A percentile compares a stretch with the other conserved stretches of the same genome.
Conservation (phyloP, 2,113 vertebrate species). For the Acrocephalus arundinaceus region DNA sequence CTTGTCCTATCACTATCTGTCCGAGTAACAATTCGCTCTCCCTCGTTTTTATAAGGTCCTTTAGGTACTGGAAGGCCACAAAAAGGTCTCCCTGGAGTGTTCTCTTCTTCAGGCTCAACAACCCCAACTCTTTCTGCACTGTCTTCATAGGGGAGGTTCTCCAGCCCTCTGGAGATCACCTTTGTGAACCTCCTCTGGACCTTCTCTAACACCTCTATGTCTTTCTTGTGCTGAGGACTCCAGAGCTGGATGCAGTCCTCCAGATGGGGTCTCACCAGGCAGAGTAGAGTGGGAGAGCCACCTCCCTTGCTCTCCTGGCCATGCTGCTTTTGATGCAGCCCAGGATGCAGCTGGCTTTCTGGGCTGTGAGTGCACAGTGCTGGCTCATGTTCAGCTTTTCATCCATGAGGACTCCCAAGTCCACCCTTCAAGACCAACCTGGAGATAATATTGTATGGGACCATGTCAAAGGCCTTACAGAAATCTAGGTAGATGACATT, state of each 20-base stretch:
- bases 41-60: neutral
- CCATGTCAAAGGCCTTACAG: accelerated
- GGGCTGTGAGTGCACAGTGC: neutral
- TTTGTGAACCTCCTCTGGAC: neutral
- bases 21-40: neutral
- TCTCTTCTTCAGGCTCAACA: neutral
- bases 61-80: neutral
- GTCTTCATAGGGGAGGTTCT: neutral
- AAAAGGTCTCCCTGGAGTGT: neutral
- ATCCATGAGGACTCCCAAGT: neutral
- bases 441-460: neutral
- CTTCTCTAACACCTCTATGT: neutral
- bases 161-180: neutral
- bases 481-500: neutral
- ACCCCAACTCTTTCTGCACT: neutral
- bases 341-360: neutral
- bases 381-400: neutral
- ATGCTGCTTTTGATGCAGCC: neutral
- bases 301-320: neutral
- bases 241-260: neutral
- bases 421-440: neutral
- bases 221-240: neutral
- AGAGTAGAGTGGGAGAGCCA: neutral
- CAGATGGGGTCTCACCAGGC: neutral
- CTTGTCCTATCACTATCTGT: neutral